Evolutionary conservation across 2,888 invertebrate species (phyloP), one percentile per base, ranked within the genome.

Genomic region (Hirtodrosophila alboralis): DNA sequence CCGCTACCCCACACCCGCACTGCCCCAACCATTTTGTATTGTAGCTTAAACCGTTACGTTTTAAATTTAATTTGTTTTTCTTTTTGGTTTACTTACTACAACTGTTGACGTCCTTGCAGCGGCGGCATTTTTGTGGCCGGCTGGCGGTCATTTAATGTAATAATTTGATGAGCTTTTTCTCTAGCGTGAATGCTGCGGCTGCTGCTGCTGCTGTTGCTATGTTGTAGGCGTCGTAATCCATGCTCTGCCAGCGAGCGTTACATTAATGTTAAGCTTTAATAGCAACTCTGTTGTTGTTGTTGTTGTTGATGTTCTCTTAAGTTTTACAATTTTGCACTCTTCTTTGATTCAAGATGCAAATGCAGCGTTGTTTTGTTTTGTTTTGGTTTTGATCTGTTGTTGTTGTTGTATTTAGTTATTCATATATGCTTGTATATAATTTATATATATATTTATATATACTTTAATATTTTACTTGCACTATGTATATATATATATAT

Each of bases 51-150:
- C 47, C 28, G 54, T 51, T 38, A 48, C 43, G 9, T 37, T n/a
- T 31, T 41, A 12, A 51, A 28, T 47, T 26, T 9, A 16, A 40
- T 27, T 16, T 36, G 5, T 6, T 21, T 13, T 13, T 23, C 16
- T 26, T 8, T 7, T 14, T 6, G 3, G 18, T 10, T 16, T 34
- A 79, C 80, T 81, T 53, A 81, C 80, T 73, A 75, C 43, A 83
- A 73, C 72, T 79, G 72, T 61, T 70, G 81, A 61, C 63, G 76
- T 74, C 65, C 70, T 83, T 75, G 80, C 73, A 79, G 70, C 68
- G 80, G 84, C 85, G 84, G 70, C 80, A 81, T 81, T 68, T 85
- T 85, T 57, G 54, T 78, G 58, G 75, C 68, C 75, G 43, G 49
- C 75, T 68, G 75, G 71, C 84, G 72, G 49, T 70, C 80, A 65